Percentiles rank a stretch among this genome's conserved stretches.
Conservation (phyloP, 2,797 vertebrate genomes). For the Neosilurus mollespiculum region DNA sequence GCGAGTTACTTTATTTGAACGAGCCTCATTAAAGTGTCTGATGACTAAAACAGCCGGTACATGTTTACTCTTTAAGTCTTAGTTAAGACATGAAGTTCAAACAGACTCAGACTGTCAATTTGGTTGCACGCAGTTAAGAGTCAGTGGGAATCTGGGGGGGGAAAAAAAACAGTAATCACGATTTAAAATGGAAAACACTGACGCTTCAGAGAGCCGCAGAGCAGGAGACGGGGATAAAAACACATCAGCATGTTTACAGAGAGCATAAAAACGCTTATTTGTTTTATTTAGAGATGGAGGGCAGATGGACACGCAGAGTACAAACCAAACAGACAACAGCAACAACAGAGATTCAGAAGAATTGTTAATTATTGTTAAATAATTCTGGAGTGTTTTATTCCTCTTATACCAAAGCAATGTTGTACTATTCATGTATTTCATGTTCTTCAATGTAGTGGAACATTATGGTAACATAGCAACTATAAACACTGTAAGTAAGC, state of each 20-base stretch:
- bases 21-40: not conserved
- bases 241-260: not conserved
- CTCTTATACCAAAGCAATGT: not conserved
- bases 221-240: not conserved
- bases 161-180: not conserved
- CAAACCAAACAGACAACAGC: not conserved
- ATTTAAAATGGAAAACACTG: not conserved
- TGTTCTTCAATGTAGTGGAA: not conserved
- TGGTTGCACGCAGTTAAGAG: not conserved
- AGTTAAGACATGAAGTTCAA: not conserved
- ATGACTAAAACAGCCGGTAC: not conserved
- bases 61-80: conserved; percentile 9
- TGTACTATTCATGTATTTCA: not conserved
- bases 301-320: not conserved
- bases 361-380: not conserved
- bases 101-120: not conserved
- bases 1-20: not conserved
- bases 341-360: not conserved
- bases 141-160: not conserved
- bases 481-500: too few relatives aligned
- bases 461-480: not conserved
- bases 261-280: not conserved
- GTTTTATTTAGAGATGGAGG: not conserved
- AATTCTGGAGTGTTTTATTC: not conserved
- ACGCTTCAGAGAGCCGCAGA: not conserved